Base-by-base conservation (phyloP, 1,140 invertebrate species). In the Drosophila kurseongensis region DNA sequence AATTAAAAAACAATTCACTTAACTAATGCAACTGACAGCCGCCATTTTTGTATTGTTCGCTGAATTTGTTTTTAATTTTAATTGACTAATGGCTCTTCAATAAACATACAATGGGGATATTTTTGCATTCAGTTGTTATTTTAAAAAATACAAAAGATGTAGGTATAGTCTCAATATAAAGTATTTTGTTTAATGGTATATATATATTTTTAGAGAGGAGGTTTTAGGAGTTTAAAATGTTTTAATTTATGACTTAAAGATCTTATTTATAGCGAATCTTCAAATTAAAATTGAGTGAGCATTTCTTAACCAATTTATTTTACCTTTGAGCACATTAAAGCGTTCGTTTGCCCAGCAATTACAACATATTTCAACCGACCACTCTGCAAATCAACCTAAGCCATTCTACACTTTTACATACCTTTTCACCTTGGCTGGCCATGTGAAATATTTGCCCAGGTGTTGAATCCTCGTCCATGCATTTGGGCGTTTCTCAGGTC, bases 361-460 rank as follows among this genome's bases (percentile, higher is more conserved):
- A 48, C 23, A 6, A 71, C 65, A 79, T 80, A 66, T 62, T 69
- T 63, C 59, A 75, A 62, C 44, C 48, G 51, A 81, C 62, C 80
- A 58, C 78, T 63, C 59, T 61, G 60, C 44, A 71, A 75, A 78
- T 82, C 63, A 82, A 61, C 62, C 59, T 16, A 58, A 65, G 52
- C 59, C 62, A 83, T 57, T 50, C 54, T 55, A 4, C 12, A 18
- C 9, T 14, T 35, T 5, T 36, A 42, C 42, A 56, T 45, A 16
- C 29, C 48, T 58, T 44, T 36, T 57, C 52, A 47, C 38, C 58
- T 63, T 74, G 52, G 61, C 66, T 65, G 75, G 72, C 67, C 81
- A 85, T 78, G 69, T 86, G 74, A 75, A 86, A 82, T 86, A 85
- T 85, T 86, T 75, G 45, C 40, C 36, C 27, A 67, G 74, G 75